Evolutionary conservation across 2,113 vertebrate species (phyloP).

Genomic region (Ramphastos sulfuratus): DNA sequence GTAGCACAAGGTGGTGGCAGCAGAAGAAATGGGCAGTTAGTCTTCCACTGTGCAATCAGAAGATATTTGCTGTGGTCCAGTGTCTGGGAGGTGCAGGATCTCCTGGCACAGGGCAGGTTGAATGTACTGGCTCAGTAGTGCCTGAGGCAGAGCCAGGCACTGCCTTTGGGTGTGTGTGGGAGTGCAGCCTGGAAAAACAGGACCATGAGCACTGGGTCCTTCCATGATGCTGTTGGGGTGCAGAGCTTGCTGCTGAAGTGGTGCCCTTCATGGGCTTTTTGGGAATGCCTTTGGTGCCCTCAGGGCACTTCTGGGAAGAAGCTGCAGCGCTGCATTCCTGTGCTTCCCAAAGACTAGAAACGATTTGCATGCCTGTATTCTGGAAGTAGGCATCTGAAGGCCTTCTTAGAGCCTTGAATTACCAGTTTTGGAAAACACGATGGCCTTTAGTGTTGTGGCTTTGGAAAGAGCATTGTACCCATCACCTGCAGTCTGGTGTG

Average conservation of each 20-base stretch:
- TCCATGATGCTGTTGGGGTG: fast-evolving
- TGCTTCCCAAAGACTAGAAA: neutral
- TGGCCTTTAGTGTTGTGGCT: neutral
- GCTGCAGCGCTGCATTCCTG: neutral
- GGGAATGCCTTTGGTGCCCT: neutral
- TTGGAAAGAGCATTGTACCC: neutral
- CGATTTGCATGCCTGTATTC: neutral
- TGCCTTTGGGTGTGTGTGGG: neutral
- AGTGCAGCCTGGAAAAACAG: neutral
- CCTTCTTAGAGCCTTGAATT: neutral
- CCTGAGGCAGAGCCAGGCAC: neutral
- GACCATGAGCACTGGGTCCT: neutral
- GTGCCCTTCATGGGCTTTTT: neutral
- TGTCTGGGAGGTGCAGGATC: neutral
- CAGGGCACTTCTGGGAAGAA: neutral
- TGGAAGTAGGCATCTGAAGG: neutral
- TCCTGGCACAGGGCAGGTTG: neutral
- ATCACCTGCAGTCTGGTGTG: fast-evolving
- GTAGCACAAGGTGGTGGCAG: neutral
- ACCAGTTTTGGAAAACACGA: neutral
- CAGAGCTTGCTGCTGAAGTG: neutral
- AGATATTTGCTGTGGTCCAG: neutral
- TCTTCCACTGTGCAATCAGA: neutral
- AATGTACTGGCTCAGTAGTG: fast-evolving
- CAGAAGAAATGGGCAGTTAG: neutral